Evolutionary conservation across 1,140 invertebrate genomes (phyloP), one percentile per base, ranked within the genome.

Genomic region (Microplitis mediator): DNA sequence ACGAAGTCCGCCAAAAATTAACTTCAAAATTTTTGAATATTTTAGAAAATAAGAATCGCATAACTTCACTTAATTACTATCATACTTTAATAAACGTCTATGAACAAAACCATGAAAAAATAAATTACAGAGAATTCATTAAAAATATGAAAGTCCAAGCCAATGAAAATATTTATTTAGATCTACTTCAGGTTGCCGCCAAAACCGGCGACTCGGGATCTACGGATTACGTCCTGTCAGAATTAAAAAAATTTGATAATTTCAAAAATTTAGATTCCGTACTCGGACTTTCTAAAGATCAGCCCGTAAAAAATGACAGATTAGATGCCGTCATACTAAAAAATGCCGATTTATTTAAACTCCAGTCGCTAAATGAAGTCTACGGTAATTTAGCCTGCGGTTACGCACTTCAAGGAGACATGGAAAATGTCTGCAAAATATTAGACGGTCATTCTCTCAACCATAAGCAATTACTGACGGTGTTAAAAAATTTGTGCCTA

Each of bases 381-480:
- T 89, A 88, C 74, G 81, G 78, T 4, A 83, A 86, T 2, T 75
- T 89, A 9, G 79, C 87, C 0, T 79, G 82, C 69, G 87, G 84
- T 4, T 86, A 87, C 71, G 89, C 88, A 14, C 87, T 81, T 76
- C 85, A 83, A 11, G 88, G 88, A 31, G 84, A 90, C 72, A 78
- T 84, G 23, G 80, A 86, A 11, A 74, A 79, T 1, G 45, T 90
- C 4, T 34, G 80, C 76, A 45, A 83, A 81, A 74, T 76, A 86
- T 72, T 79, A 72, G 13, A 79, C 78, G 35, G 80, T 73, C 1
- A 32, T 52, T 13, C 76, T 70, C 14, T 85, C 50, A 36, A 78
- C 76, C n/a, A 76, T 75, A 8, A 62, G 4, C 84, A 90, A 77
- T 78, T 89, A 31, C 85, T 90, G 83, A 83, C 87, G 8, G 86